Base-by-base conservation (phyloP, 2,113 vertebrate species). In the Notarius lentiginosus region DNA sequence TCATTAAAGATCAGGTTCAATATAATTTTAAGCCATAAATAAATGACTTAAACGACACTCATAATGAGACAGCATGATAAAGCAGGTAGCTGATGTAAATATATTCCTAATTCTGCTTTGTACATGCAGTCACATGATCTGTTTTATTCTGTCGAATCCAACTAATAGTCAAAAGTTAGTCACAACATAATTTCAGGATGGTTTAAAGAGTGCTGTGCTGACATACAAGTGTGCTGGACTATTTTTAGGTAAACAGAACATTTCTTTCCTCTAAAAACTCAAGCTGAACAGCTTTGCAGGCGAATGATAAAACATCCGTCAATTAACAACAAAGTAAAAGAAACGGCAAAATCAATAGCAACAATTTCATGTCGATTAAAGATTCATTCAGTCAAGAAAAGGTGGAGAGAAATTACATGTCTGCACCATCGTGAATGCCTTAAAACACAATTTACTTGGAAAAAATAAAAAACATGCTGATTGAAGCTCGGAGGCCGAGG, bases 401-500 rank as follows among this genome's bases (percentile, higher is more conserved):
- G 22, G 22, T 76, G 47, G 47, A 53, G 10, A 51, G 73, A 76
- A 76, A 76, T 76, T 76, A 76, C 22, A 76, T 7, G 22, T 24
- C 22, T 76, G 11, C 47, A 22, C 47, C 73, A 14, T n/a, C 51
- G 11, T 53, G 22, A 51, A 53, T 15, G 9, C 41, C 73, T 47
- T 77, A 63, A 66, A 80, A 49, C 34, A 49, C 8, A 56, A 27
- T 17, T 80, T 58, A 27, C 49, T 79, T 20, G 2, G 0, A 51
- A 66, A 11, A 27, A 27, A 11, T 47, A 20, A 66, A 51, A 12
- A 82, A 24, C 22, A 51, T 24, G 84, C 53, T 80, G 85, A 86
- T 80, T 56, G 76, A 80, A 70, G 84, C 75, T 79, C 61, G 14
- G 51, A 56, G 75, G 84, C 73, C 27, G 24, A 41, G n/a, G 17